Evolutionary conservation across 2,797 vertebrate species (phyloP).

Genomic region (Sebastiscus tertius): DNA sequence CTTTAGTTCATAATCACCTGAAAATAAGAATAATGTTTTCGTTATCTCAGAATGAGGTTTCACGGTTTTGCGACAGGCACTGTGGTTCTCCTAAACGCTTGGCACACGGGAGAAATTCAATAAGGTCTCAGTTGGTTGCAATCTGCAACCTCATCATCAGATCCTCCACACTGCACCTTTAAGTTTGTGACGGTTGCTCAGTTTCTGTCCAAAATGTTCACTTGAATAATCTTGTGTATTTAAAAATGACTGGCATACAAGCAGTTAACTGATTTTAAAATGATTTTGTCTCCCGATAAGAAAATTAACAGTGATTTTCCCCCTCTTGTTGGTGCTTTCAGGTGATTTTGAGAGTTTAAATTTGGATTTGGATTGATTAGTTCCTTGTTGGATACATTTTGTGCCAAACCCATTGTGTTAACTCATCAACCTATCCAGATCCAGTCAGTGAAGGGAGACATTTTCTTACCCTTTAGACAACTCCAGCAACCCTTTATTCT

Average conservation of each 20-base stretch:
- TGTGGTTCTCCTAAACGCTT: too few species aligned
- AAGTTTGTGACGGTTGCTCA: neutral
- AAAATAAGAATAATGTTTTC: too few species aligned
- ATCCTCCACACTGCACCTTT: too few species aligned
- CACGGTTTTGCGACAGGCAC: too few species aligned
- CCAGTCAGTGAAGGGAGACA: neutral
- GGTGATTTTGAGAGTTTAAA: neutral
- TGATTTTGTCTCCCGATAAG: too few species aligned
- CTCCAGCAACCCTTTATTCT: neutral
- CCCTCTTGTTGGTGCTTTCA: neutral
- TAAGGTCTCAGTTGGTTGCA: too few species aligned
- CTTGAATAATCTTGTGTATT: neutral
- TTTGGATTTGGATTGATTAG: neutral
- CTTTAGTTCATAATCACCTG: too few species aligned
- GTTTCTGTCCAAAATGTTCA: neutral
- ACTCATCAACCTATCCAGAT: neutral
- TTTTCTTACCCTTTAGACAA: neutral
- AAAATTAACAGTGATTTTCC: neutral
- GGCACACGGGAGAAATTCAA: too few species aligned
- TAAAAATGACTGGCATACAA: neutral
- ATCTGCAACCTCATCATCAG: too few species aligned
- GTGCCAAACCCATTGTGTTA: neutral
- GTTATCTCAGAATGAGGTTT: too few species aligned
- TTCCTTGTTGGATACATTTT: neutral
- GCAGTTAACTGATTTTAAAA: too few species aligned